Conservation (phyloP, 1,140 invertebrate species). For the Cydia pomonella region DNA sequence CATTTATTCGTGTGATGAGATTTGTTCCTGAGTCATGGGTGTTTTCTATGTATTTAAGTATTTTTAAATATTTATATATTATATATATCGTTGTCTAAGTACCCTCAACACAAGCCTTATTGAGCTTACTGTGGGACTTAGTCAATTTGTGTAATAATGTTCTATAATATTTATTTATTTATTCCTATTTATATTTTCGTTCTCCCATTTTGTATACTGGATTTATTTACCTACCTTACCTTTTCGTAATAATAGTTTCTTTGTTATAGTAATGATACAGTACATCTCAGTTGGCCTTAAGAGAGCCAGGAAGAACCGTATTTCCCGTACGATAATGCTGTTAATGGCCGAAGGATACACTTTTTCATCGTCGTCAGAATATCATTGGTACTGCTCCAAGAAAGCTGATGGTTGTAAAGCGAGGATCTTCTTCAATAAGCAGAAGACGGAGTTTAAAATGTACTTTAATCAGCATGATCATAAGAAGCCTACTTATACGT, state of each 20-base stretch:
- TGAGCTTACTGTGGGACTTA: no score
- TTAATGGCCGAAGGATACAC: conserved; percentile 43
- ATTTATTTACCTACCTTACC: no score
- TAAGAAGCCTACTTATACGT: conserved; percentile 43
- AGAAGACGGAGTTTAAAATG: conserved; percentile 40
- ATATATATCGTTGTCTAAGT: no score
- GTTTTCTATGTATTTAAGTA: no score
- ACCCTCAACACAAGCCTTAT: no score
- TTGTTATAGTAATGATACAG: not conserved
- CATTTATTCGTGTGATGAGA: no score
- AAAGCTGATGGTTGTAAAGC: conserved; percentile 54
- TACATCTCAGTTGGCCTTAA: not conserved
- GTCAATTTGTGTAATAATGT: no score
- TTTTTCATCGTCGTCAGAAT: conserved; percentile 42
- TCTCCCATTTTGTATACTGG: no score
- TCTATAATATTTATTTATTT: no score
- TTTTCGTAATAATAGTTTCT: not conserved
- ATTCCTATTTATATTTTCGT: no score
- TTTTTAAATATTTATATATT: no score
- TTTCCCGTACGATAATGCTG: not conserved
- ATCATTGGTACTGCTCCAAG: conserved; percentile 61
- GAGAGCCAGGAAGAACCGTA: not conserved
- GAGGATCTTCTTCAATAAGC: conserved; percentile 47
- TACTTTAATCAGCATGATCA: conserved; percentile 52
- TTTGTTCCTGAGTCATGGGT: no score